Percentiles rank a stretch among this genome's conserved stretches.
phyloP scores from a whole-genome alignment of 37 sponge, comb jelly and placozoan genomes.

The Diacarnus erythraeanus region DNA sequence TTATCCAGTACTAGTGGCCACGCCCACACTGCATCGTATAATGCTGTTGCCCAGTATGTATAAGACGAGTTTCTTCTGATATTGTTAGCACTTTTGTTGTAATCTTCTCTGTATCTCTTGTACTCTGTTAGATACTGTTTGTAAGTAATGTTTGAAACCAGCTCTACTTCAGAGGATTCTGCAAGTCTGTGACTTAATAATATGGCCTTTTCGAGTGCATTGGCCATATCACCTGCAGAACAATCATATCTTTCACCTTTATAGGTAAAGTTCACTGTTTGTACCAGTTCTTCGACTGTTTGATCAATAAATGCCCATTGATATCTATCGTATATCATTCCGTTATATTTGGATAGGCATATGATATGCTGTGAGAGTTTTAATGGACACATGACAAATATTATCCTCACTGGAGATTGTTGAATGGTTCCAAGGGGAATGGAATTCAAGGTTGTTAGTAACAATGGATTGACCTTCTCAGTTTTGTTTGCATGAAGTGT shows the following conservation, averaged over 20 bases:
- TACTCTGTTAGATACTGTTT: neutral
- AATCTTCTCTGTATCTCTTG: neutral
- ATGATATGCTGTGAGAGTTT: slow-evolving; percentile 8
- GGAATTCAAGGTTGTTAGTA: neutral
- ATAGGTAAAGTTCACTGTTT: neutral
- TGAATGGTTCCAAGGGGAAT: slow-evolving; percentile 4
- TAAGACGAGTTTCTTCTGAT: neutral
- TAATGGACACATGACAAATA: slow-evolving; percentile 6
- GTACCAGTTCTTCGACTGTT: neutral
- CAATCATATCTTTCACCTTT: neutral
- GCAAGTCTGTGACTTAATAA: neutral
- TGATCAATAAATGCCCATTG: slow-evolving; percentile 10
- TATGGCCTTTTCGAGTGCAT: neutral
- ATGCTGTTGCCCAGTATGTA: neutral
- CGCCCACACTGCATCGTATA: slow-evolving; percentile 30
- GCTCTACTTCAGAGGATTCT: neutral
- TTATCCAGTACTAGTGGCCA: slow-evolving; percentile 18
- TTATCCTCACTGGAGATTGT: neutral
- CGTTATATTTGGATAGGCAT: slow-evolving; percentile 2
- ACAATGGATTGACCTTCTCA: neutral
- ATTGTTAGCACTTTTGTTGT: neutral
- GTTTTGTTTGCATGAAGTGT: neutral
- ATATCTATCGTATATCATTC: neutral
- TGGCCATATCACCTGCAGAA: neutral
- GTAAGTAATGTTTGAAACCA: neutral